Base-by-base conservation (phyloP, 2,113 vertebrate genomes). In the Gadus chalcogrammus region DNA sequence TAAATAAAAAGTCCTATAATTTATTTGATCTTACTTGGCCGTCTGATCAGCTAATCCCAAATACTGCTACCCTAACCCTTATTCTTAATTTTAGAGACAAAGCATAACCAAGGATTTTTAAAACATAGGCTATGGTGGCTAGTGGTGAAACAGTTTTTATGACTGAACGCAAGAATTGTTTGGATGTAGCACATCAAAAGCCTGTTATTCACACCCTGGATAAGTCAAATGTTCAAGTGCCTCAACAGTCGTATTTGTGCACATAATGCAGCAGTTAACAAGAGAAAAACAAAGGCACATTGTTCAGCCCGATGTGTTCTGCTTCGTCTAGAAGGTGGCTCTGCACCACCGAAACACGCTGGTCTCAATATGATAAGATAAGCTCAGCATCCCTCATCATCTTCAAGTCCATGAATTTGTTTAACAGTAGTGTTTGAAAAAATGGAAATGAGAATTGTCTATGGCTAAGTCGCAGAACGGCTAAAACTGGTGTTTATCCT, bases 401-500 rank as follows among this genome's bases (percentile, higher is more conserved):
- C 15, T 58, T 58, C 15, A 58, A 78, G 77, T 80, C 82, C 78
- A 72, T 71, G 79, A 74, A 76, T 78, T 82, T 70, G 42, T 77
- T 77, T 68, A 73, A 84, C 82, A 87, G 84, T 85, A 79, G 74
- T 80, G 82, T 66, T 61, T 48, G 42, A 48, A 48, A 48, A 68
- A 72, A 84, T 91, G 81, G 79, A 84, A 79, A 85, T 79, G 68
- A 66, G 71, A 78, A 89, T 86, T 84, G 73, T 68, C 80, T 65
- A 74, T 78, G 66, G 78, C 61, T 70, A 80, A 83, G 82, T 84
- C 79, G 85, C 78, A 75, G 76, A 60, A 73, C 86, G 81, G 85
- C 86, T 91, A 86, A 87, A 80, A 90, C 79, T 81, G 77, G 62
- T 82, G 84, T 88, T 91, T 86, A 90, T 88, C 80, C 87, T 65